Base-by-base conservation (phyloP, 2,113 vertebrate genomes). In the Phoenicopterus ruber region DNA sequence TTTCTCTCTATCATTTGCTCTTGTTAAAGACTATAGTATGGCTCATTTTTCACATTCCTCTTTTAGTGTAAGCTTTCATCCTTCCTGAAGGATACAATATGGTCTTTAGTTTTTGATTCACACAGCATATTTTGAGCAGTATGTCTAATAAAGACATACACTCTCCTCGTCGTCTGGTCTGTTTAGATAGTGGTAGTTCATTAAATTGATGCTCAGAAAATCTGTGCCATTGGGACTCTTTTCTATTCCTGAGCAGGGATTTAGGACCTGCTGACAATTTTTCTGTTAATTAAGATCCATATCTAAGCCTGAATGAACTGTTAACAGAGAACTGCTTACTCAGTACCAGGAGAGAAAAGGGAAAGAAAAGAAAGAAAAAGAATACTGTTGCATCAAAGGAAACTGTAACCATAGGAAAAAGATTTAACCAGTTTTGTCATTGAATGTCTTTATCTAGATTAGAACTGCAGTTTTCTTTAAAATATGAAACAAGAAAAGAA, bases 261-360 rank as follows among this genome's bases (percentile, higher is more conserved):
- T 95, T 88, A 86, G 32, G 71, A 86, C 59, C 80, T 94, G 72
- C 55, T 97, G 72, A 82, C 90, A 90, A 52, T 86, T 92, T 91
- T 93, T 73, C 40, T 90, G 40, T 78, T 96, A 97, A 97, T 96
- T 97, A 91, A 96, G 95, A 95, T 97, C 32, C 34, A 28, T 85
- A 84, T 94, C 82, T 76, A 92, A 93, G 32, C 42, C 42, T 3
- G 32, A 86, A 85, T 50, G 62, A 69, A 72, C 65, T 62, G 24
- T 63, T 90, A 81, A n/a, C 26, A 74, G 36, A 74, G 34, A 93
- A 78, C 13, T 93, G 66, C 81, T 92, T 88, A 28, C 22, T 77
- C 66, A 47, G 11, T 58, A 15, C 42, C 7, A 79, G 8, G 10
- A 71, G 2, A 36, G 14, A 72, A 76, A 90, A 59, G 5, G 31